Percentiles rank a stretch among this genome's conserved stretches.
These are phyloP conservation scores for Toxotes jaculatrix DNA, from an alignment of 2,113 vertebrate genomes.

Conservation along the genomic window DNA sequence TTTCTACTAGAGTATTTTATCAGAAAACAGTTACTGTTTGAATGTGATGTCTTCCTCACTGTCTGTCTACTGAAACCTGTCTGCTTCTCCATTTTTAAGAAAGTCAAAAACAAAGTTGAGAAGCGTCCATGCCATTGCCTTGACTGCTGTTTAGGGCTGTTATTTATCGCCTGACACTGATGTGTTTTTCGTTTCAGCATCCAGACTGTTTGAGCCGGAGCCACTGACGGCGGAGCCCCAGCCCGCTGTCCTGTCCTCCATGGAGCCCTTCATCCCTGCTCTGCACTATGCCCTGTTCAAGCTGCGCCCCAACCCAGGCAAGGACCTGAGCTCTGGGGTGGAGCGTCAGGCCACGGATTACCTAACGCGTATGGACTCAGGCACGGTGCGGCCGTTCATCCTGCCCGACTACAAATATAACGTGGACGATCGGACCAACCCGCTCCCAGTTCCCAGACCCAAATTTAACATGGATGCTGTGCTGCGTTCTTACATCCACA, in stretches of 20 bases:
- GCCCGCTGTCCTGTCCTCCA: slow-evolving; percentile 58
- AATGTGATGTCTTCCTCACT: neutral
- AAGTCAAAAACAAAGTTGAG: neutral
- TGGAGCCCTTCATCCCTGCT: slow-evolving; percentile 86
- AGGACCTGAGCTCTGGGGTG: slow-evolving; percentile 85
- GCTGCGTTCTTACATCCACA: slow-evolving; percentile 87
- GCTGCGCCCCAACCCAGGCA: slow-evolving; percentile 85
- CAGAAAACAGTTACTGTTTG: neutral
- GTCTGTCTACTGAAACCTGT: neutral
- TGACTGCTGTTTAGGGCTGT: neutral
- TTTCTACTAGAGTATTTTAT: neutral
- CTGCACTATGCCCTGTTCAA: slow-evolving; percentile 88
- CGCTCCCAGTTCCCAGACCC: slow-evolving; percentile 81
- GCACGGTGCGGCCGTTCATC: slow-evolving; percentile 85
- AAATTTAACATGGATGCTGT: slow-evolving; percentile 84
- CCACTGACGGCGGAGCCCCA: slow-evolving; percentile 68
- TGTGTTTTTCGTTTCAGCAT: slow-evolving; percentile 49
- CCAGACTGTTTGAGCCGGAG: slow-evolving; percentile 69
- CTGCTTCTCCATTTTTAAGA: neutral
- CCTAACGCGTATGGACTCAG: slow-evolving; percentile 84
- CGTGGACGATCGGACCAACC: slow-evolving; percentile 87
- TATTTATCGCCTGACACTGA: neutral
- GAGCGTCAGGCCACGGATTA: slow-evolving; percentile 89
- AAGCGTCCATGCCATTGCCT: neutral
- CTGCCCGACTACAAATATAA: slow-evolving; percentile 84